Evolutionary conservation across 2,113 vertebrate genomes (phyloP), one percentile per base, ranked within the genome.

Genomic region (Spizaetus ornatus): DNA sequence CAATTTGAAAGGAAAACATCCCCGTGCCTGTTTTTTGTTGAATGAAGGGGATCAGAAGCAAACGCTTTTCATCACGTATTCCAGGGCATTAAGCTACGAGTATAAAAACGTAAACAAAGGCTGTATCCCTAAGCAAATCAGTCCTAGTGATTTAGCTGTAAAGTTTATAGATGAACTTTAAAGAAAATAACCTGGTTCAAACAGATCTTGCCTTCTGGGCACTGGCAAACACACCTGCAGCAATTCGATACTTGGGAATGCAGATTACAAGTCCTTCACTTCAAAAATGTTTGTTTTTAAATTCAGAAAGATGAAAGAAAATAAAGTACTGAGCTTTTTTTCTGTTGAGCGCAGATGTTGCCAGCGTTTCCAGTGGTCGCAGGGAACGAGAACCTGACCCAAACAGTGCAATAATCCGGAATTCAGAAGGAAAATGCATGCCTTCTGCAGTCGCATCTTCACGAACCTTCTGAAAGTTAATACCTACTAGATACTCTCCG

Each of bases 161-260:
- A 92, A 96, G 89, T 96, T 96, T 95, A 94, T 92, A 96, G 81
- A 90, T 32, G 93, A 97, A 97, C 90, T 97, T 96, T 92, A 95
- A 95, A 94, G 96, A 96, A 97, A 97, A 97, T 94, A 97, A 91
- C 93, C 91, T 96, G 94, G 87, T 95, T 97, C 82, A 91, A 97
- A 95, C 90, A 97, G 94, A 95, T 94, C 88, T 95, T 95, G 95
- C 93, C 90, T 96, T 97, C 94, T 94, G 93, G 91, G 94, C 90
- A 78, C 92, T 62, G 88, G 92, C 86, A 98, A 95, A 95, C 93
- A 93, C 97, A 98, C 97, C 97, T 97, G 97, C 97, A 97, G 97
- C 96, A 96, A 98, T 95, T 19, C 94, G 97, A 97, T 97, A 97
- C 96, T 83, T 84, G 96, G 93, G 96, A 98, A 98, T 97, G 96